Conservation (phyloP, 2,888 invertebrate species). For the Thyatira batis region DNA sequence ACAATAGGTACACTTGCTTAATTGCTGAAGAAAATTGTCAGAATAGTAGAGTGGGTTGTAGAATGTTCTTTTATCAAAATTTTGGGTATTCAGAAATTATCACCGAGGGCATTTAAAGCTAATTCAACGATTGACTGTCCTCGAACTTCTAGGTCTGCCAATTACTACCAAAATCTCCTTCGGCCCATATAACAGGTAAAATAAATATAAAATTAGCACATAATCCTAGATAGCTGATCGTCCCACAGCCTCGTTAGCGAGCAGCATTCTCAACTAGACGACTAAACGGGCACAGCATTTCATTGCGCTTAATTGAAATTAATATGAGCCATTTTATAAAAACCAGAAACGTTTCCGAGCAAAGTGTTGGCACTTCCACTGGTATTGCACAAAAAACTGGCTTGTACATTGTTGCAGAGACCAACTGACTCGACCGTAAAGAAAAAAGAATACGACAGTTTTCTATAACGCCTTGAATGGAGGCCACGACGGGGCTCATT, state of each 20-base stretch:
- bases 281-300: background rate
- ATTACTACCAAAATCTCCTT: no score
- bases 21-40: background rate
- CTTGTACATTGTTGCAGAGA: conserved; percentile 2
- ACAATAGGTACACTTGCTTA: background rate
- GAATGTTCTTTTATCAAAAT: no score
- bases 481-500: background rate
- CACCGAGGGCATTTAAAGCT: no score
- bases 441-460: background rate
- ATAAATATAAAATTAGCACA: background rate
- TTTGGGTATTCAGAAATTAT: no score
- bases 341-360: background rate
- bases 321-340: background rate
- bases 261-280: background rate
- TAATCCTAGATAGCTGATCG: background rate
- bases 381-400: background rate
- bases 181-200: no score
- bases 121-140: no score
- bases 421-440: background rate
- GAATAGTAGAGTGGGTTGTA: background rate
- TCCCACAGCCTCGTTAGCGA: background rate
- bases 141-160: no score
- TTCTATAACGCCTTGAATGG: background rate
- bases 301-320: background rate
- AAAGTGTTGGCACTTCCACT: background rate